Evolutionary conservation across 2,113 vertebrate species (phyloP).

Genomic region (Labeo catla): DNA sequence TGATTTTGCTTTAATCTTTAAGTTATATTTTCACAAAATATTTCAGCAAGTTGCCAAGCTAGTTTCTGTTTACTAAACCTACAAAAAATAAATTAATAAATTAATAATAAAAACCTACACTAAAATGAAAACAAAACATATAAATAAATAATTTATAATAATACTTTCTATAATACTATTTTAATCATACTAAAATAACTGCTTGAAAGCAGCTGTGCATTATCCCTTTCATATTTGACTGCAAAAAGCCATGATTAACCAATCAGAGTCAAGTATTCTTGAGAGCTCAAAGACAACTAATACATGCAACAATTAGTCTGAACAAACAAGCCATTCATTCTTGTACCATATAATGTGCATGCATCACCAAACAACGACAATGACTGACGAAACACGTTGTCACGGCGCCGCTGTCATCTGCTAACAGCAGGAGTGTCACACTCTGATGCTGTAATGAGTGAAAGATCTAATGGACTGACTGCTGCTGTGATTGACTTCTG

Average conservation of each 20-base stretch:
- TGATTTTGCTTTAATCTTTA: too few relatives aligned
- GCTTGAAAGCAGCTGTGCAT: background rate
- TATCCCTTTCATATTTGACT: background rate
- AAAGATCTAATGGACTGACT: slow-evolving; percentile 13
- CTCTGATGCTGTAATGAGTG: slow-evolving; percentile 11
- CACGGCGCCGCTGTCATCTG: background rate
- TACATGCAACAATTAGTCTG: slow-evolving; percentile 1
- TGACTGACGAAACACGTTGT: background rate
- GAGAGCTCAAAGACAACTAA: background rate
- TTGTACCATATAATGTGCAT: background rate
- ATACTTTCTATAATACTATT: background rate
- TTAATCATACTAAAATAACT: background rate
- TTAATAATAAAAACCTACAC: too few relatives aligned
- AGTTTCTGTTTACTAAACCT: too few relatives aligned
- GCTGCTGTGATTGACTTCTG: slow-evolving; percentile 16
- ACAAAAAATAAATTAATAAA: too few relatives aligned
- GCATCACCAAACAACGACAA: background rate
- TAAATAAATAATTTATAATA: too few relatives aligned
- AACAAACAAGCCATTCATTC: background rate
- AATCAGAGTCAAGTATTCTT: background rate
- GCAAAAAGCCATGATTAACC: background rate
- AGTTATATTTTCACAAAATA: background rate
- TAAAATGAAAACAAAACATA: too few relatives aligned
- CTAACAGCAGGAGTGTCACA: background rate
- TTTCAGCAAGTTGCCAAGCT: background rate